Base-by-base conservation (phyloP, 2,888 invertebrate species). In the Orchestes rusci region DNA sequence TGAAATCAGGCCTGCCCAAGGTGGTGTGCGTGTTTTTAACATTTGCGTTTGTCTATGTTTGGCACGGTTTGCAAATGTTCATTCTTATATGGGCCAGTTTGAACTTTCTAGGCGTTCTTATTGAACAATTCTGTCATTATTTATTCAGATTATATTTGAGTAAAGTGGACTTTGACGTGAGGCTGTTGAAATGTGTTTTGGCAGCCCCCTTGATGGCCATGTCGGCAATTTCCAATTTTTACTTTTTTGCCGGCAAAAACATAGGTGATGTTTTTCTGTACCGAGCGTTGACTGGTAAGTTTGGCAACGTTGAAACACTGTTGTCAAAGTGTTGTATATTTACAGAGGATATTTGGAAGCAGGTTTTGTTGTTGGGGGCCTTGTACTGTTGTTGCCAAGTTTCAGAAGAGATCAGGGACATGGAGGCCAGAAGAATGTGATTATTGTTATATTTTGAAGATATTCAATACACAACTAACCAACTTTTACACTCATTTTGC, bases 171-270 rank as follows among this genome's bases (percentile, higher is more conserved):
- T 16, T 61, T 74, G 53, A 5, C 12, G 30, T 10, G 5, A 70
- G 79, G 50, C 74, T 89, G 52, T 70, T 88, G 45, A 72, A 78
- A 60, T 87, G 83, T 40, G 54, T 82, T 5, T 57, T 84, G 46
- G 78, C 82, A 13, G 55, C 56, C 47, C 89, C 89, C 16, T 69
- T 92, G 35, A 75, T 90, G 53, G 79, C 82, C 17, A 68, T 89
- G 52, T 89, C 91, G 8, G 84, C 84, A 1, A 74, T 90, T 59
- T 89, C 91, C 1, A 91, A 88, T 69, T 88, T 90, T 61, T 91
- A 85, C 68, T 89, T 93, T 63, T 86, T 92, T 67, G 84, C 80
- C 48, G 86, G 84, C 1, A 71, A 70, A 48, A 77, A 81, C 43
- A 74, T 90, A 45, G 91, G 90, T 4, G 73, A 82, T 60, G 71